A percentile compares a stretch with the other conserved stretches of the same genome.
phyloP scores from a whole-genome alignment of 2,797 vertebrate species.

The Poeciliopsis turneri region DNA sequence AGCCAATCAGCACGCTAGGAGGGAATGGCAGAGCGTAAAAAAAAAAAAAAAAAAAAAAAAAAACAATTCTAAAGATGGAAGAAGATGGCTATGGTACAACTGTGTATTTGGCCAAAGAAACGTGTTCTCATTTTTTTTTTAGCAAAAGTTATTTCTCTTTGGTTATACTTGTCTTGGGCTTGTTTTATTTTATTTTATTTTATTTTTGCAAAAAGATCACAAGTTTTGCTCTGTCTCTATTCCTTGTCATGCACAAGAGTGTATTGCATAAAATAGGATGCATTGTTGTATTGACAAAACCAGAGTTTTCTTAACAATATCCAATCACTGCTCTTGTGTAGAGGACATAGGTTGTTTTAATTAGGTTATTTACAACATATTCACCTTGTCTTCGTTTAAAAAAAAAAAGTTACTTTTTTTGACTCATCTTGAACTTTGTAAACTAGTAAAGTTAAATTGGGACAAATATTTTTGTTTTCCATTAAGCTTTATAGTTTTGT shows the following conservation, averaged over 20 bases:
- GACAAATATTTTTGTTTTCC: neutral
- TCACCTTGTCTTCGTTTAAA: neutral
- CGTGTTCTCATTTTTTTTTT: slow-evolving; percentile 14
- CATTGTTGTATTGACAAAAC: slow-evolving; percentile 52
- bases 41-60: slow-evolving; percentile 25
- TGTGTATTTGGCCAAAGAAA: slow-evolving; percentile 36
- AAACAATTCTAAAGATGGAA: slow-evolving; percentile 46
- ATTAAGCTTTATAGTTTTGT: neutral
- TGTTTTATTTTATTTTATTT: neutral
- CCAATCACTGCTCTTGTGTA: neutral
- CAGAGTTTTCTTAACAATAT: slow-evolving; percentile 58
- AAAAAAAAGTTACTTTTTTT: neutral
- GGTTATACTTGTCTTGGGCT: neutral
- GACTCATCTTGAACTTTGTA: neutral
- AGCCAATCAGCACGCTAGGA: slow-evolving; percentile 63
- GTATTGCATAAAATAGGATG: slow-evolving; percentile 8
- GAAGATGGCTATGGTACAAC: slow-evolving; percentile 40
- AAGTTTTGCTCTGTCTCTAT: slow-evolving; percentile 3
- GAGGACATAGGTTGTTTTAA: neutral
- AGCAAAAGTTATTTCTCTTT: slow-evolving; percentile 6
- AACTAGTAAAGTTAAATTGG: neutral
- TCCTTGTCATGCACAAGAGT: neutral
- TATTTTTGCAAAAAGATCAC: neutral
- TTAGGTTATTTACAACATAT: neutral
- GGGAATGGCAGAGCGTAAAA: slow-evolving; percentile 51